Base-by-base conservation (phyloP, 2,797 vertebrate species). In the Meda fulgida region DNA sequence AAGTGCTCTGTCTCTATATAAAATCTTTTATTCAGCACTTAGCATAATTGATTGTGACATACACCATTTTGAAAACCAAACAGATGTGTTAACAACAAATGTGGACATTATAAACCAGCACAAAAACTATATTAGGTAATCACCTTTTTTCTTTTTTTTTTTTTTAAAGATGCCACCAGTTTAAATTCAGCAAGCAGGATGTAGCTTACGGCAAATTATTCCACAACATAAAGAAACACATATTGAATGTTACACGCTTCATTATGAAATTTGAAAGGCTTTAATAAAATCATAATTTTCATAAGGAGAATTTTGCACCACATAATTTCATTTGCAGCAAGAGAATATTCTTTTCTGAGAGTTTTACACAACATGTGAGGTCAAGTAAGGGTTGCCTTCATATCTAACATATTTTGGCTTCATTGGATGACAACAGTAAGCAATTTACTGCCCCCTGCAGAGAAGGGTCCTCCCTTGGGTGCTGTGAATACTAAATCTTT, bases 381-480 rank as follows among this genome's bases (percentile, higher is more conserved):
- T 80, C 82, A 84, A 78, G 85, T 53, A 73, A 84, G 72, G 34
- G 65, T 19, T 53, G 71, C 48, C 72, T 78, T 82, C 88, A 89
- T 87, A 89, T 87, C 82, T 13, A 89, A 80, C 83, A n/a, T 69
- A 80, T 88, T 84, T 83, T n/a, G 76, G 70, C 65, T 65, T 36
- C 75, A 53, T 26, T 79, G 23, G 46, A 80, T 66, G 81, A 86
- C 79, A 53, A 84, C 67, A 40, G 26, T 21, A 71, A 55, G 80
- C 80, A 75, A 89, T 90, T 88, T 86, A 86, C 86, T 82, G 79
- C 75, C 80, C 82, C 75, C 78, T 48, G 63, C 21, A 40, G 65
- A 78, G 60, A 80, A 7, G 9, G 26, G 7, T 34, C 16, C 58
- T 69, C 38, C 26, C 63, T 23, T n/a, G 16, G 34, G 82, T 46